phyloP scores from a whole-genome alignment of 1,140 invertebrate genomes.

The Drosophila oshimai region DNA sequence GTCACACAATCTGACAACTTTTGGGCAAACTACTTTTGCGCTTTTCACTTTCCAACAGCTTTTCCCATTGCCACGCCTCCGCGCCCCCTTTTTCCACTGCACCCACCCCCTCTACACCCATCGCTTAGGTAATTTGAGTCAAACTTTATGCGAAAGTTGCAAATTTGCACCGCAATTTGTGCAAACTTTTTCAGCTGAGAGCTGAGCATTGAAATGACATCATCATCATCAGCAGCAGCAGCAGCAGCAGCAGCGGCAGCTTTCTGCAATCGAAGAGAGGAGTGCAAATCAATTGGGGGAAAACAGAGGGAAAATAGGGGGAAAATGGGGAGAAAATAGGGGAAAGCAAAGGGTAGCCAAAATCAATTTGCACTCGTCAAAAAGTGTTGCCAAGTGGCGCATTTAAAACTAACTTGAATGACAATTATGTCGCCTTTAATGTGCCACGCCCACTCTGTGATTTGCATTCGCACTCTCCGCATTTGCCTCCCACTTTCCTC shows the following conservation, averaged over 20 bases:
- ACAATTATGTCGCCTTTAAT: slow-evolving; percentile 51
- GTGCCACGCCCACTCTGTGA: slow-evolving; percentile 6
- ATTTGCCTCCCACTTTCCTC: not conserved
- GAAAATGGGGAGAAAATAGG: not conserved
- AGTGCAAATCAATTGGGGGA: slow-evolving; percentile 30
- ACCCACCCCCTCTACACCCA: not conserved
- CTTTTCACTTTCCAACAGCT: slow-evolving; percentile 75
- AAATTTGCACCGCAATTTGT: slow-evolving; percentile 77
- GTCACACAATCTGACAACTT: slow-evolving; percentile 66
- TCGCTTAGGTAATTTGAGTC: slow-evolving; percentile 74
- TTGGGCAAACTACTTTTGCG: slow-evolving; percentile 58
- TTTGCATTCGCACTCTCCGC: slow-evolving; percentile 32
- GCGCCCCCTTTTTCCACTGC: not conserved
- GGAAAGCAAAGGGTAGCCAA: slow-evolving; percentile 1
- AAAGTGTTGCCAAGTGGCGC: slow-evolving; percentile 66
- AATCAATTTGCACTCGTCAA: slow-evolving; percentile 63
- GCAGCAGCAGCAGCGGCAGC: not conserved
- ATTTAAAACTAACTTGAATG: slow-evolving; percentile 69
- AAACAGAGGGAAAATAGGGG: not conserved
- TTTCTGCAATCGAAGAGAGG: not conserved
- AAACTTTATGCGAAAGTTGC: slow-evolving; percentile 79
- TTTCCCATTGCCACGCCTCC: slow-evolving; percentile 30
- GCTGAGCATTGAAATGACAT: slow-evolving; percentile 44
- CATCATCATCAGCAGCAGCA: slow-evolving; percentile 12
- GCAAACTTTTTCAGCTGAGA: slow-evolving; percentile 59